phyloP scores from a whole-genome alignment of 2,888 invertebrate genomes.

The Teinopalpus imperialis region DNA sequence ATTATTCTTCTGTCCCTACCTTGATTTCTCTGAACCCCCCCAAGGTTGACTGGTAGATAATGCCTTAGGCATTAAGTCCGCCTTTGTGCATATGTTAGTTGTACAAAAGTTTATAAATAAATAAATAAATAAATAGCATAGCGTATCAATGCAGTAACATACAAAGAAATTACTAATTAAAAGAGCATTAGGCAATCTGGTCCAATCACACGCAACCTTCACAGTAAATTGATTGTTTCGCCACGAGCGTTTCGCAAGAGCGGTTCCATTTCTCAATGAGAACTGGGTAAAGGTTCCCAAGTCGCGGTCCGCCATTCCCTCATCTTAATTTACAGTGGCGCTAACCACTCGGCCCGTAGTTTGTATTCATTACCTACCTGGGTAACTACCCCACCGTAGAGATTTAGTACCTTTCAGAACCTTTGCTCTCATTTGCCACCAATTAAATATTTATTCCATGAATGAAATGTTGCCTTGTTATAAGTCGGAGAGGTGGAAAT shows the following conservation, averaged over 20 bases:
- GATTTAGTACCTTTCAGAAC: constrained; percentile 64
- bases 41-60: too few relatives aligned
- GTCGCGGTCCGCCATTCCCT: constrained; percentile 48
- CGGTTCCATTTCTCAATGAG: constrained; percentile 38
- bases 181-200: constrained; percentile 3
- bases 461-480: background rate
- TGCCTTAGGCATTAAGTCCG: too few relatives aligned
- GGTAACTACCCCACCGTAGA: constrained; percentile 47
- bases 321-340: constrained; percentile 71
- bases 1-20: too few relatives aligned
- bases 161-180: constrained; percentile 38
- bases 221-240: constrained; percentile 43
- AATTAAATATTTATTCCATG: constrained; percentile 59
- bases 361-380: constrained; percentile 78
- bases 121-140: background rate
- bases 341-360: constrained; percentile 71
- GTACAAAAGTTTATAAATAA: too few relatives aligned
- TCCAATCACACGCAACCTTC: constrained; percentile 52
- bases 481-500: background rate
- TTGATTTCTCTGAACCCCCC: too few relatives aligned
- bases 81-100: too few relatives aligned
- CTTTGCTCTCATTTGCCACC: constrained; percentile 60
- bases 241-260: constrained; percentile 48
- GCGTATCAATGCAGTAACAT: background rate
- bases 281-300: constrained; percentile 51